Percentiles rank a stretch among this genome's conserved stretches.
Conservation (phyloP, 2,888 invertebrate species). For the Zygogramma bicolorata region DNA sequence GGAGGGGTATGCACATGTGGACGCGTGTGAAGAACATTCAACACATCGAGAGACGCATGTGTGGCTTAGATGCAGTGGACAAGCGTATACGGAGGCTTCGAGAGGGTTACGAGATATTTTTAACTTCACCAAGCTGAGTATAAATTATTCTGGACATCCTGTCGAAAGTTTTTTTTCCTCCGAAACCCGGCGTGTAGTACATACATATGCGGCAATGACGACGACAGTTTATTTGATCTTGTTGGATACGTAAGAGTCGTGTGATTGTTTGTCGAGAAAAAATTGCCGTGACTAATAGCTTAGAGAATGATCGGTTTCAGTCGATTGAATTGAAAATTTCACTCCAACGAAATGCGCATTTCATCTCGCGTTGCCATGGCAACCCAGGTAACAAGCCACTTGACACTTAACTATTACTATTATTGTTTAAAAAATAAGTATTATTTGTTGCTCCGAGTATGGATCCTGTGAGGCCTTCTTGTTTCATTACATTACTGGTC, state of each 20-base stretch:
- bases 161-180: slow-evolving; percentile 36
- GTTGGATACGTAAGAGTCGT: slow-evolving; percentile 20
- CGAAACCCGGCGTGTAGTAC: slow-evolving; percentile 26
- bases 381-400: too few relatives aligned
- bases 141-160: slow-evolving; percentile 54
- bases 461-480: too few relatives aligned
- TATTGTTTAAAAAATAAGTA: too few relatives aligned
- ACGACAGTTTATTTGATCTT: slow-evolving; percentile 32
- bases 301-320: not conserved
- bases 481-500: too few relatives aligned
- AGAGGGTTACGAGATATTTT: slow-evolving; percentile 61
- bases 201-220: slow-evolving; percentile 29
- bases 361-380: too few relatives aligned
- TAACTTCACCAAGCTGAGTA: slow-evolving; percentile 51
- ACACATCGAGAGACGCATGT: slow-evolving; percentile 56
- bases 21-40: slow-evolving; percentile 63
- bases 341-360: too few relatives aligned
- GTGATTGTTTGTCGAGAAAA: not conserved
- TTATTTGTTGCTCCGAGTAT: too few relatives aligned
- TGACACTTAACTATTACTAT: too few relatives aligned
- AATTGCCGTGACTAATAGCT: not conserved
- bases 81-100: slow-evolving; percentile 51
- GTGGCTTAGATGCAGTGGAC: slow-evolving; percentile 56
- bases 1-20: slow-evolving; percentile 57
- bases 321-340: too few relatives aligned